Evolutionary conservation across 2,888 invertebrate species (phyloP).

Genomic region (Melipona bicolor): DNA sequence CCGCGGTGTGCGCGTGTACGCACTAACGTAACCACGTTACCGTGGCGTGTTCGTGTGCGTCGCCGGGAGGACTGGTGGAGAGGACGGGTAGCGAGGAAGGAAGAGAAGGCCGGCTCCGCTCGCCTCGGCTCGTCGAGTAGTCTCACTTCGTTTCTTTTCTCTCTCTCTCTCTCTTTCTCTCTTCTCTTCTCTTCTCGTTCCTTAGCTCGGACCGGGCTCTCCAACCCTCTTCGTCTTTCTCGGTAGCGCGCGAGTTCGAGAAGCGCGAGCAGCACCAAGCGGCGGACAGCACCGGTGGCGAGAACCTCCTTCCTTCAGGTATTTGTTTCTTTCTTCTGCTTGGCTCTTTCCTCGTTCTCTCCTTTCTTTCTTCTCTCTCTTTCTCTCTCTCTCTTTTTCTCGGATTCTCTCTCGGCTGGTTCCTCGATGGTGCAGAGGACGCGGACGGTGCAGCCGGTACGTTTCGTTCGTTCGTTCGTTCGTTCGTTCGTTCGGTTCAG

Average conservation of each 20-base stretch:
- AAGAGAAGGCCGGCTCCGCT: constrained; percentile 63
- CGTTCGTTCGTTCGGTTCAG: constrained; percentile 74
- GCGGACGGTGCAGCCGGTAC: constrained; percentile 28
- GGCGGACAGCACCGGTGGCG: not conserved
- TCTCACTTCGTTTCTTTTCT: constrained; percentile 27
- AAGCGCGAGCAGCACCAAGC: constrained; percentile 17
- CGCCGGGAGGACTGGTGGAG: constrained; percentile 63
- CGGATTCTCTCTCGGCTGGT: constrained; percentile 36
- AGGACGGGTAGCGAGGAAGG: constrained; percentile 64
- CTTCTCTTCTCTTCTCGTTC: not conserved
- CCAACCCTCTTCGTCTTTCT: constrained; percentile 9
- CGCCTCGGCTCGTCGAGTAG: constrained; percentile 36
- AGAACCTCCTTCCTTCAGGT: constrained; percentile 21
- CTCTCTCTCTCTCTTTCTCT: not conserved
- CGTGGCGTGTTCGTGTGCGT: constrained; percentile 49
- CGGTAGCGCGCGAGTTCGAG: constrained; percentile 18
- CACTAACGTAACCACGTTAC: constrained; percentile 56
- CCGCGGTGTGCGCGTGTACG: constrained; percentile 55
- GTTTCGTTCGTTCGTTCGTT: constrained; percentile 63
- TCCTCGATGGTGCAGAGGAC: constrained; percentile 24
- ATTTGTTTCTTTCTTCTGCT: constrained; percentile 40
- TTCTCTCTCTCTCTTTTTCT: constrained; percentile 18
- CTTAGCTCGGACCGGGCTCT: not conserved
- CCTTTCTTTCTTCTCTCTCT: constrained; percentile 26
- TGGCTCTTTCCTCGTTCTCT: constrained; percentile 46